Evolutionary conservation across 2,113 vertebrate species (phyloP).

Genomic region (Sapayoa aenigma): DNA sequence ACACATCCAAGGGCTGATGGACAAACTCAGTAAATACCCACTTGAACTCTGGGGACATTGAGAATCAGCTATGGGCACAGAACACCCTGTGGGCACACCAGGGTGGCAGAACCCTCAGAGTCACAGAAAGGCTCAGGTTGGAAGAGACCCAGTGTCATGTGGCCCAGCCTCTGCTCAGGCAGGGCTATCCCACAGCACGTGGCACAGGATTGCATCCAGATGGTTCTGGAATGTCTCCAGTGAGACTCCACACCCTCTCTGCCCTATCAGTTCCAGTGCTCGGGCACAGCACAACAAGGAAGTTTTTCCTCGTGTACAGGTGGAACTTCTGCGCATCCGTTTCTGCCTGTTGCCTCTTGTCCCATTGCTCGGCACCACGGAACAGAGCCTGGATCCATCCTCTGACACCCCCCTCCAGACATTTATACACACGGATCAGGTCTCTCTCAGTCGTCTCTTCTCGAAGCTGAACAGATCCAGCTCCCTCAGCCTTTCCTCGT

Average conservation of each 20-base stretch:
- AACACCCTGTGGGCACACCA: too few species aligned
- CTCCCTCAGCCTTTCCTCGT: neutral
- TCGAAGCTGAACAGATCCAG: neutral
- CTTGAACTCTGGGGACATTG: fast-evolving
- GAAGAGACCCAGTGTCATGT: neutral
- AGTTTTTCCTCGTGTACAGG: neutral
- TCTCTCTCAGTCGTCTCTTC: neutral
- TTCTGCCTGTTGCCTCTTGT: neutral
- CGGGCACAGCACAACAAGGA: too few species aligned
- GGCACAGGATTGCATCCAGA: neutral
- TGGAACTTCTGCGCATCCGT: neutral
- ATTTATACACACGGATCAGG: too few species aligned
- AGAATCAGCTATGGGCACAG: fast-evolving
- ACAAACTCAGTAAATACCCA: neutral
- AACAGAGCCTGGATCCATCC: neutral
- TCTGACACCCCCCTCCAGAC: neutral
- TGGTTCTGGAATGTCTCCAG: neutral
- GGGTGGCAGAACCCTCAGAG: too few species aligned
- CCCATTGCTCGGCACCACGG: neutral
- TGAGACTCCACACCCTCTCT: neutral
- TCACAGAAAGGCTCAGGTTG: too few species aligned
- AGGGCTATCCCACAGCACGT: neutral
- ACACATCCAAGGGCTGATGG: fast-evolving
- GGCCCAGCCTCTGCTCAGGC: neutral
- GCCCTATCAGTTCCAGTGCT: neutral